phyloP scores from a whole-genome alignment of 2,797 vertebrate species.

The Austrolebias charrua region DNA sequence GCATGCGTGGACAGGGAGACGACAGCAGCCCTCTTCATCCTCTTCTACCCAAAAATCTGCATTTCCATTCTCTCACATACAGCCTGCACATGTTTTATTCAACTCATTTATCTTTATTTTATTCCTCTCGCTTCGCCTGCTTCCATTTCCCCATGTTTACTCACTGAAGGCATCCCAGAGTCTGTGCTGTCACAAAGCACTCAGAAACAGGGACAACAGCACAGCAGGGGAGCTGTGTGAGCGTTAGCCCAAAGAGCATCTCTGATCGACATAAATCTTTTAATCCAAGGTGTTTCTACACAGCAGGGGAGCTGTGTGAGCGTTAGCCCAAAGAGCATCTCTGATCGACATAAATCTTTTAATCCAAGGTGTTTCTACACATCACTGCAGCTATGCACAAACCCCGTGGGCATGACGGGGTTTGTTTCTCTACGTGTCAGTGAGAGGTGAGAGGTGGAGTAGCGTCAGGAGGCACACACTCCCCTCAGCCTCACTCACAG shows the following conservation, averaged over 20 bases:
- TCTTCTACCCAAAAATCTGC: constrained; percentile 11
- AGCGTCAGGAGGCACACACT: constrained; percentile 15
- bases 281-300: no score
- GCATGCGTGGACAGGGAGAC: constrained; percentile 41
- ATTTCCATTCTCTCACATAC: neutral
- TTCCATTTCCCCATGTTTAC: constrained; percentile 38
- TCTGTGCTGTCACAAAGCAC: constrained; percentile 31
- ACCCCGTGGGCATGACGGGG: constrained; percentile 4
- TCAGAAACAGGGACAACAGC: constrained; percentile 36
- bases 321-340: constrained; percentile 8
- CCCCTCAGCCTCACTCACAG: constrained; percentile 2
- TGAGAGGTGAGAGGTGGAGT: constrained; percentile 35
- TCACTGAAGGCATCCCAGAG: constrained; percentile 34
- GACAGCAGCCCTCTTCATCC: constrained; percentile 29
- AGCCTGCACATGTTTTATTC: constrained; percentile 12
- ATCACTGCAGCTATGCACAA: constrained; percentile 15
- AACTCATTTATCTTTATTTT: constrained; percentile 12
- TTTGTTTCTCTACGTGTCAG: constrained; percentile 40
- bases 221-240: no score
- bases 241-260: no score
- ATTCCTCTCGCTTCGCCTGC: constrained; percentile 5
- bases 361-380: constrained; percentile 33
- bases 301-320: constrained; percentile 31
- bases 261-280: no score
- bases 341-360: constrained; percentile 7